Conservation (phyloP, 2,113 vertebrate species). For the Leptodactylus fuscus region DNA sequence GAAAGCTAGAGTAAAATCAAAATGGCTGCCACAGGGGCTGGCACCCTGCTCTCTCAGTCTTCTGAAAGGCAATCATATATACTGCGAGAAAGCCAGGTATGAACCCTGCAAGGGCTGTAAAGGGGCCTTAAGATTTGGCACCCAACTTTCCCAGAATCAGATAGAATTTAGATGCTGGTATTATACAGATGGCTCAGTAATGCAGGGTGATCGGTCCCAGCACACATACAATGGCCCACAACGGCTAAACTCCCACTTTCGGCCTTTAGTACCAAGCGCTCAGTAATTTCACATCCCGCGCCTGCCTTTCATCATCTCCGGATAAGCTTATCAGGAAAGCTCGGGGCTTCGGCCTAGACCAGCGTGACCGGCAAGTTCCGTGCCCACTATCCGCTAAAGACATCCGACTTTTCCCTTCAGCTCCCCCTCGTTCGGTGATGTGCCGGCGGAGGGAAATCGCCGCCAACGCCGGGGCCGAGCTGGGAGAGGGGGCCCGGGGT, state of each 20-base stretch:
- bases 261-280: not conserved
- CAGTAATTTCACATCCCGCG: no score
- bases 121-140: not conserved
- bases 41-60: not conserved
- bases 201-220: no score
- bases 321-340: not conserved
- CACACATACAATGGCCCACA: no score
- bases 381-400: not conserved
- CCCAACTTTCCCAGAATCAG: not conserved
- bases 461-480: not conserved
- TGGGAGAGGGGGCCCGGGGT: not conserved
- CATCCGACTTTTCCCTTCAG: not conserved
- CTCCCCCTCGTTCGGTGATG: not conserved
- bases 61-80: no score
- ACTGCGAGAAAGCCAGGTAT: not conserved
- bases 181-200: no score
- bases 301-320: not conserved
- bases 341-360: slow-evolving; percentile 31
- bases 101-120: not conserved
- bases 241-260: not conserved
- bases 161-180: no score
- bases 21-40: no score
- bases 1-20: no score
- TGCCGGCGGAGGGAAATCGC: not conserved
- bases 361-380: not conserved